Base-by-base conservation (phyloP, 2,113 vertebrate genomes). In the Fulica atra region DNA sequence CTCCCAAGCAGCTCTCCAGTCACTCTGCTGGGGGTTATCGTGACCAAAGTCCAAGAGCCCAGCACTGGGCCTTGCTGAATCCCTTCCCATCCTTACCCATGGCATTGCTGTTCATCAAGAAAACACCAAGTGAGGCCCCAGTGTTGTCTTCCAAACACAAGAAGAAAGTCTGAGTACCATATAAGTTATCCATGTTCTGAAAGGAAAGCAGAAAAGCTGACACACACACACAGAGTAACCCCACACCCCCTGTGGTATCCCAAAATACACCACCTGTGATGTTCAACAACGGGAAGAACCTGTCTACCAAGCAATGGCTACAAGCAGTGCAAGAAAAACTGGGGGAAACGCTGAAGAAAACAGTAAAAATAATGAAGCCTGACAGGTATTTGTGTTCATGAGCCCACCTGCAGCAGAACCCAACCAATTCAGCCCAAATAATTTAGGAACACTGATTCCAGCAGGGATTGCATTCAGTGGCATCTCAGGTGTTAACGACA, bases 91-190 rank as follows among this genome's bases (percentile, higher is more conserved):
- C 24, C 92, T 98, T 98, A 99, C 99, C 99, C 99, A 99, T 99
- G 38, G 99, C 99, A 83, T 99, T 99, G 98, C 99, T 99, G 97
- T 99, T 99, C 98, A 99, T 98, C 81, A 99, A 97, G 95, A 99
- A 99, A 71, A 99, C 99, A 9, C 99, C 99, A 29, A 99, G 98
- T 50, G 99, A 99, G 51, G 97, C 96, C 42, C 99, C 99, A 19
- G 94, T 98, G 10, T 94, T 85, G 72, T 99, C 98, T 96, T 99
- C 99, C 95, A 99, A 97, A 88, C 99, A 99, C 73, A 99, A 96
- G 96, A 99, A 99, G 95, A 99, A 99, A 3, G 99, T 98, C 53
- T 99, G 99, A 36, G 98, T 98, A 19, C 99, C 98, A 10, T 99
- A 99, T 72, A 99, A 97, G 96, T 99, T 99, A 54, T 97, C 96